Evolutionary conservation across 2,888 invertebrate species (phyloP), one percentile per base, ranked within the genome.

Genomic region (Cyaniris semiargus): DNA sequence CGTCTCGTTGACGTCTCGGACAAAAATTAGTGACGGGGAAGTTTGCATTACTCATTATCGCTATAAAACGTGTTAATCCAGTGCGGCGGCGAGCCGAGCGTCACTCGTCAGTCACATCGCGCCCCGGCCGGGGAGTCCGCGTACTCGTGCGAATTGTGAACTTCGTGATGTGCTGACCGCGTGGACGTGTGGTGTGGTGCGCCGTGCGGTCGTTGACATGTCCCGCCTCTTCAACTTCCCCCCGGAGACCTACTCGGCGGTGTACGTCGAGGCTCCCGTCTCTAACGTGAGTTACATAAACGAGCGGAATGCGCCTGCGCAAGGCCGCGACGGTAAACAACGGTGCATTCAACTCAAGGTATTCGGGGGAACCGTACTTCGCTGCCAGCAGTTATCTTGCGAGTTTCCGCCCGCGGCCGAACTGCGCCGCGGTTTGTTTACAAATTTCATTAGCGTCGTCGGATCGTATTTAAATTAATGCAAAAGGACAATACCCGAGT

Each of bases 281-380:
- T 86, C 86, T 82, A 90, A 89, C 87, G 93, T 93, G 86, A 93
- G 93, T 93, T 88, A 83, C 84, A 84, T 81, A 81, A 85, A 85
- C 80, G 83, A 82, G 83, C 82, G 82, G 84, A 83, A 84, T 87
- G 88, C 86, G 88, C 85, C 83, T 82, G 88, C 86, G 86, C 88
- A 91, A 91, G 91, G 92, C 88, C 91, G 87, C 86, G 84, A 53
- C 80, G 80, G 79, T 79, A 76, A 78, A 79, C 79, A 83, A 83
- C 84, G 85, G 92, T 91, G 90, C 92, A 91, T 92, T 92, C 91
- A 92, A 92, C 91, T 89, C 85, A 1, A 66, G 83, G 83, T 86
- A 31, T 58, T 71, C 56, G 31, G 34, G 31, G 38, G 27, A 76
- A 60, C 27, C 15, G 48, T 31, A 31, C 31, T 44, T 44, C 60